Evolutionary conservation across 2,113 vertebrate species (phyloP).

Genomic region (Percina caprodes): DNA sequence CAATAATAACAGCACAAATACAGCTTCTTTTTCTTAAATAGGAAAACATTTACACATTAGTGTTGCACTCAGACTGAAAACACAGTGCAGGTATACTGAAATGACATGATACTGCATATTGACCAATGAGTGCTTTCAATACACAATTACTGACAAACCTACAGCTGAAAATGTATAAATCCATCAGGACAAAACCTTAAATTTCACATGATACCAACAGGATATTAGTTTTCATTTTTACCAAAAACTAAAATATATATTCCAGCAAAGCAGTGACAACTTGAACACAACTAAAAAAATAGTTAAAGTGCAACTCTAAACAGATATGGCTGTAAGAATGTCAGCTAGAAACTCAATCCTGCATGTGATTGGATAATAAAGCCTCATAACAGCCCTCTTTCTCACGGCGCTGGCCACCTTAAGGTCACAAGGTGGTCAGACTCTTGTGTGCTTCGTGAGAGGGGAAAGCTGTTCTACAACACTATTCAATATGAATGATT

Average conservation of each 20-base stretch:
- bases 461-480: background rate
- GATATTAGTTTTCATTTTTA: slow-evolving; percentile 4
- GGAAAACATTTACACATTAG: background rate
- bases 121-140: background rate
- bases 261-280: background rate
- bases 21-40: background rate
- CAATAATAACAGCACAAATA: slow-evolving; percentile 10
- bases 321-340: slow-evolving; percentile 29
- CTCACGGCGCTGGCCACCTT: background rate
- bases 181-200: background rate
- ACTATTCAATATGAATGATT: slow-evolving; percentile 22
- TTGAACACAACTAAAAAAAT: background rate
- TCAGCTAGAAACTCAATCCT: slow-evolving; percentile 1
- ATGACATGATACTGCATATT: background rate
- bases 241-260: background rate
- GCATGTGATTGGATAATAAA: slow-evolving; percentile 12
- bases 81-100: background rate
- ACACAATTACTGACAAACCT: slow-evolving; percentile 13
- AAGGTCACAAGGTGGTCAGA: background rate
- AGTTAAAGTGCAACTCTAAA: slow-evolving; percentile 39
- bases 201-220: slow-evolving; percentile 8
- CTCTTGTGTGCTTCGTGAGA: background rate
- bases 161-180: background rate
- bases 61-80: background rate
- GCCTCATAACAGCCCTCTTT: background rate